Evolutionary conservation across 2,797 vertebrate genomes (phyloP).

Genomic region (Crocidura indochinensis): DNA sequence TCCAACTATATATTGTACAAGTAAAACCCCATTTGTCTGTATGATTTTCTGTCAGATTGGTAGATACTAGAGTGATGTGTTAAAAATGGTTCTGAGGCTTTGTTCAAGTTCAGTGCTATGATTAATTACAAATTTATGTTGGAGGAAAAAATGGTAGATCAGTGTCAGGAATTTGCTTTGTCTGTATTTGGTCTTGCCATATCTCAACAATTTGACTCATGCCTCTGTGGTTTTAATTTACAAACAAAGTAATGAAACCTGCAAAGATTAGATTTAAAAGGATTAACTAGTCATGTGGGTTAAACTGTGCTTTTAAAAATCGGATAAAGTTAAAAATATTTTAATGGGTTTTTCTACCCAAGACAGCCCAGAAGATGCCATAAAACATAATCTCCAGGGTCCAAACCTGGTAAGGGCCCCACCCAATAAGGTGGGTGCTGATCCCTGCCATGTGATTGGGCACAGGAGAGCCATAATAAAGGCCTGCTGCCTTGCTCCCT

Average conservation of each 20-base stretch:
- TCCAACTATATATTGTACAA: no score
- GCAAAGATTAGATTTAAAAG: not conserved
- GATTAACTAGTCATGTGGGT: not conserved
- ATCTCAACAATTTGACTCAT: not conserved
- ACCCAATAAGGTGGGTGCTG: no score
- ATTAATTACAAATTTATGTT: not conserved
- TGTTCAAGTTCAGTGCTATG: not conserved
- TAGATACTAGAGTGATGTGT: not conserved
- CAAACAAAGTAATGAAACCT: not conserved
- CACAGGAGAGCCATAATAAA: no score
- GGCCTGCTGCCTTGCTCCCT: no score
- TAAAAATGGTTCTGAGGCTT: not conserved
- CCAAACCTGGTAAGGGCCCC: no score
- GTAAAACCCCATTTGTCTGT: no score
- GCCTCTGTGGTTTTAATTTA: not conserved
- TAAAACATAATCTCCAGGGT: no score
- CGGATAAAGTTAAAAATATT: not conserved
- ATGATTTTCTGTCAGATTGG: no score
- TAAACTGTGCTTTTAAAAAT: conserved; percentile 8
- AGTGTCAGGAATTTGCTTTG: not conserved
- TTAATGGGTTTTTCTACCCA: no score
- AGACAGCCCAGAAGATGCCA: no score
- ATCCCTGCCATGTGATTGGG: no score
- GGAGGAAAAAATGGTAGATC: not conserved
- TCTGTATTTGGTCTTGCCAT: not conserved